These are phyloP conservation scores for Eupeodes latifasciatus DNA, from an alignment of 2,888 invertebrate genomes.

Conservation along the genomic window DNA sequence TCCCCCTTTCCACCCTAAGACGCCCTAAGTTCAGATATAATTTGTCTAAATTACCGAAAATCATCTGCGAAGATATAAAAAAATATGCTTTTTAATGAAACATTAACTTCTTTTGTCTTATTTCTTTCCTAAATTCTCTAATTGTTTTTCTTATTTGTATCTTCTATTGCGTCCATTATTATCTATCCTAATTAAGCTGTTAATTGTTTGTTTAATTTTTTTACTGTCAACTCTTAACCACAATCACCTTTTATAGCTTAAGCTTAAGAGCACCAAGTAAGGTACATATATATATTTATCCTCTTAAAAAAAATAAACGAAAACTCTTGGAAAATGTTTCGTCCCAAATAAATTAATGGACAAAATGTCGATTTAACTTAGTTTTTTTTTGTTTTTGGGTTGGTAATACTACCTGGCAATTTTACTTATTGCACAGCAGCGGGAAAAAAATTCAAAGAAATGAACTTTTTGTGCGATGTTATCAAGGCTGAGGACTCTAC, in stretches of 20 bases:
- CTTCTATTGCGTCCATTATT: conserved; percentile 45
- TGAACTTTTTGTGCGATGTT: conserved; percentile 76
- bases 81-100: conserved; percentile 62
- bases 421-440: conserved; percentile 56
- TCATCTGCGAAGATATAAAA: conserved; percentile 62
- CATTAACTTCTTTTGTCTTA: conserved; percentile 51
- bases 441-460: conserved; percentile 36
- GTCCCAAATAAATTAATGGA: conserved; percentile 73
- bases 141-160: conserved; percentile 36
- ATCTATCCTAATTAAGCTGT: conserved; percentile 67
- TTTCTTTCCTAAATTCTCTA: conserved; percentile 42
- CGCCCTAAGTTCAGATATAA: conserved; percentile 7
- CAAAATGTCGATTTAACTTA: conserved; percentile 69
- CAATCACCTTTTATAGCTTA: conserved; percentile 37
- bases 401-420: conserved; percentile 51
- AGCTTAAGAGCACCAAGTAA: not conserved
- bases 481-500: conserved; percentile 80
- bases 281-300: not conserved
- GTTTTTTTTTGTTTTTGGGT: conserved; percentile 45
- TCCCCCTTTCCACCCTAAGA: not conserved
- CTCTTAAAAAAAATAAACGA: conserved; percentile 15
- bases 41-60: conserved; percentile 62
- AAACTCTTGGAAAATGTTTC: conserved; percentile 55
- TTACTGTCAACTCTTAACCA: conserved; percentile 35
- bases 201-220: conserved; percentile 39